These are phyloP conservation scores for Ecdyonurus torrentis DNA, from an alignment of 2,888 invertebrate species.

Conservation along the genomic window DNA sequence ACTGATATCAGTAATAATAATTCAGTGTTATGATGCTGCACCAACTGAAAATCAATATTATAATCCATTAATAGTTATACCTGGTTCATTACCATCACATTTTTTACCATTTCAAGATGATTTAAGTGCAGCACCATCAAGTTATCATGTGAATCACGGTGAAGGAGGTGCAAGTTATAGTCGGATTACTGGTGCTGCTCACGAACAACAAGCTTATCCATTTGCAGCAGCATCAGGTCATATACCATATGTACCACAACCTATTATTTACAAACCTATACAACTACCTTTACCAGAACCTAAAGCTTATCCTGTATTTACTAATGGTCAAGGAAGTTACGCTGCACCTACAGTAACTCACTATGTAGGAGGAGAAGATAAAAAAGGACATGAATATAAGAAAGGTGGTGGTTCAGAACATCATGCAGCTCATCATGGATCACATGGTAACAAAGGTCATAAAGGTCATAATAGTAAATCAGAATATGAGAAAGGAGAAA, in stretches of 20 bases:
- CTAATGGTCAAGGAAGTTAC: not conserved
- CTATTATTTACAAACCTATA: too few relatives aligned
- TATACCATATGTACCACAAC: not conserved
- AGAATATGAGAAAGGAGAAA: slow-evolving; percentile 36
- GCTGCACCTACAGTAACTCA: too few relatives aligned
- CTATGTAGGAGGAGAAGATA: not conserved
- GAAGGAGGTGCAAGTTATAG: not conserved
- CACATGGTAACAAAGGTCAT: slow-evolving; percentile 1
- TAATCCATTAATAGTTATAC: too few relatives aligned
- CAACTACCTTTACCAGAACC: too few relatives aligned
- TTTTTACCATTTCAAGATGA: not conserved
- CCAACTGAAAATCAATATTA: not conserved
- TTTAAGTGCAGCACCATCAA: not conserved
- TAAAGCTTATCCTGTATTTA: too few relatives aligned
- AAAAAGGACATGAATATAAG: not conserved
- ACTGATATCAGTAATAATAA: not conserved
- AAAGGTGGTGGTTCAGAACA: not conserved
- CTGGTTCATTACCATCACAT: not conserved
- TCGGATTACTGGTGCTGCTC: not conserved
- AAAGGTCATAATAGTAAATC: slow-evolving; percentile 33
- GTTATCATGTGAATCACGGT: slow-evolving; percentile 1
- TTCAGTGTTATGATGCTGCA: not conserved
- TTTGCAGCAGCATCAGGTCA: not conserved
- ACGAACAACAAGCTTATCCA: not conserved
- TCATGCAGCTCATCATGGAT: not conserved